Base-by-base conservation (phyloP, 1,140 invertebrate genomes). In the Anadara kagoshimensis region DNA sequence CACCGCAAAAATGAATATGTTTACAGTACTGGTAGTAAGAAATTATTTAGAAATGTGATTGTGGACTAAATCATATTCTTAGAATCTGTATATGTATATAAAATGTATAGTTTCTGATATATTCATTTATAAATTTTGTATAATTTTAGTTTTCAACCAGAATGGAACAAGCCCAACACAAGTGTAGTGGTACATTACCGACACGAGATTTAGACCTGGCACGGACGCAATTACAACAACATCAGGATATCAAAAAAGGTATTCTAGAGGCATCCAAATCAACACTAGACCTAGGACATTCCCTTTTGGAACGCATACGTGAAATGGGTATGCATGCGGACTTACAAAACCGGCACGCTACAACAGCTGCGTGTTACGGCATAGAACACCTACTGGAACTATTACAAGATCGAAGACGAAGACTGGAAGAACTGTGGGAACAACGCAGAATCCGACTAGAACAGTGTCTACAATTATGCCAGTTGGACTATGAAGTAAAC, bases 231-330 rank as follows among this genome's bases (percentile, higher is more conserved):
- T 82, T 90, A 45, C 83, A 88, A 58, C 83, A 88, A 68, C 88
- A 89, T 76, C 83, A 87, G 66, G 88, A 89, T 22, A 85, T 88
- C 66, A 89, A 89, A 83, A 87, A 77, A 91, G 90, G 92, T 58
- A 93, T 95, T 87, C 88, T 97, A 12, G 94, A 95, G 73, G 89
- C 93, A 4, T 91, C 95, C 1, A 94, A 95, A 92, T 90, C 91
- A 5, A 93, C 95, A 2, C 87, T 96, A 2, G 93, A 94, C 82
- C 92, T 95, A 78, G 94, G 94, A n/a, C 94, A 95, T 82, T 90
- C 91, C 41, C 88, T 96, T 53, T 85, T 96, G 53, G 93, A 93
- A 59, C 91, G 92, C 49, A 88, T 90, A 69, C 86, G 83, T 78
- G 83, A 89, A 80, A 87, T 89, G 83, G 87, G 88, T 81, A 84